A percentile compares a stretch with the other conserved stretches of the same genome.
Conservation (phyloP, 2,888 invertebrate genomes). For the Ormyrus nitidulus region DNA sequence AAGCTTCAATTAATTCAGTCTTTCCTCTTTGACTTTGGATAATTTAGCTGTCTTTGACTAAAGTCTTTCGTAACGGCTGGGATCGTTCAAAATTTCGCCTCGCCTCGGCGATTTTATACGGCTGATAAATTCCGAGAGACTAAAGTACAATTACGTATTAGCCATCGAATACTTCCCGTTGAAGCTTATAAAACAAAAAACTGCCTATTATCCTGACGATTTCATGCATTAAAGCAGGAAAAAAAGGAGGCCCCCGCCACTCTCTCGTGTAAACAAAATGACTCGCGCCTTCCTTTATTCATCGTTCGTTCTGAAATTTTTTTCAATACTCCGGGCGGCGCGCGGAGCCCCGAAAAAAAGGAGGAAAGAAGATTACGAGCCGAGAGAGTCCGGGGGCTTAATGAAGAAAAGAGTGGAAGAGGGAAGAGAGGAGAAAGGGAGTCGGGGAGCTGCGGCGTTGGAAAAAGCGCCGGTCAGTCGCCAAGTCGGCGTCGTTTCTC, state of each 20-base stretch:
- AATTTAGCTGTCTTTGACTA: too few species aligned
- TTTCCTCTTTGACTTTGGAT: too few species aligned
- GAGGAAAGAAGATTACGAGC: slow-evolving; percentile 3
- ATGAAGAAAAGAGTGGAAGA: slow-evolving; percentile 42
- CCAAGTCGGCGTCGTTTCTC: slow-evolving; percentile 56
- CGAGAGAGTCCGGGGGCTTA: slow-evolving; percentile 9
- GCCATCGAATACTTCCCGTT: neutral
- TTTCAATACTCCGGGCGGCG: neutral
- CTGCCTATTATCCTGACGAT: neutral
- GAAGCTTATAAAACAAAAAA: slow-evolving; percentile 3
- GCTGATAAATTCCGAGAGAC: too few species aligned
- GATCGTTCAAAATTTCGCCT: too few species aligned
- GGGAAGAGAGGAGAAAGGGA: neutral
- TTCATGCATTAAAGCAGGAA: slow-evolving; percentile 15
- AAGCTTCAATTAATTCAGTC: too few species aligned
- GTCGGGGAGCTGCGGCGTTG: neutral
- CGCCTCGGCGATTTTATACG: too few species aligned
- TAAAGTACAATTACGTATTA: too few species aligned
- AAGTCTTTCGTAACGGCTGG: too few species aligned
- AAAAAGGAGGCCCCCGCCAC: neutral
- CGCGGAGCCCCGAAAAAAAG: neutral
- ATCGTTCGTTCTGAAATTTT: slow-evolving; percentile 15
- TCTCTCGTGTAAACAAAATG: slow-evolving; percentile 35
- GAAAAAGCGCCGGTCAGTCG: slow-evolving; percentile 53
- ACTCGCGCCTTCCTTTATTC: slow-evolving; percentile 28